Base-by-base conservation (phyloP, 1,140 invertebrate genomes). In the Telenomus remus region DNA sequence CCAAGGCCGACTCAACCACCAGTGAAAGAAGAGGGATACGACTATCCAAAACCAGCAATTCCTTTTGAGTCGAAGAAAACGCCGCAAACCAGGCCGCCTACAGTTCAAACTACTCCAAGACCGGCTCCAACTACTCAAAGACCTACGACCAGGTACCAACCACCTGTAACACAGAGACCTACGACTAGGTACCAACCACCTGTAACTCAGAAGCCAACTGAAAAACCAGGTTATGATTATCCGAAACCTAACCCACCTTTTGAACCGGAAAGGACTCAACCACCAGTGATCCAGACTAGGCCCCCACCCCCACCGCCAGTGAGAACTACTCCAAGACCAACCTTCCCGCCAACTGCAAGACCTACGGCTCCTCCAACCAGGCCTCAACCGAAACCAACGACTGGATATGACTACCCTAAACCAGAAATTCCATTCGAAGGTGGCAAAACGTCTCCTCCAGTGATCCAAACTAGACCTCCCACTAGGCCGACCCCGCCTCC, bases 211-310 rank as follows among this genome's bases (percentile, higher is more conserved):
- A 50, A 55, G 13, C 51, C 51, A 54, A 19, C 37, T 13, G 5
- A 42, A 27, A 12, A 19, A 46, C n/a, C 44, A 43, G 65, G 55
- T 16, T 73, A 78, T 50, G 44, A 54, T 15, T 81, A 81, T 57
- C 70, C 71, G 14, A 39, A 53, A 57, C 64, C 70, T 1, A 33
- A 46, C 14, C 59, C 59, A 7, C 33, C 39, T 27, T 68, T 72
- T 11, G 50, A 66, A 54, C 70, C 76, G 43, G 55, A 27, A 0
- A 59, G 63, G 14, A 71, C 64, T 8, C 5, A 56, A 1, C 73
- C 73, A 13, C 71, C 71, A 16, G 37, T 39, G 44, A 6, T 69
- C 51, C 56, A 37, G 47, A 16, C 71, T 51, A 49, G 61, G 12
- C 69, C 4, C 0, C 35, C 33, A 57, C 11, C 43, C 4, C 42